Conservation (phyloP, 2,113 vertebrate species). For the Rhombomys opimus region DNA sequence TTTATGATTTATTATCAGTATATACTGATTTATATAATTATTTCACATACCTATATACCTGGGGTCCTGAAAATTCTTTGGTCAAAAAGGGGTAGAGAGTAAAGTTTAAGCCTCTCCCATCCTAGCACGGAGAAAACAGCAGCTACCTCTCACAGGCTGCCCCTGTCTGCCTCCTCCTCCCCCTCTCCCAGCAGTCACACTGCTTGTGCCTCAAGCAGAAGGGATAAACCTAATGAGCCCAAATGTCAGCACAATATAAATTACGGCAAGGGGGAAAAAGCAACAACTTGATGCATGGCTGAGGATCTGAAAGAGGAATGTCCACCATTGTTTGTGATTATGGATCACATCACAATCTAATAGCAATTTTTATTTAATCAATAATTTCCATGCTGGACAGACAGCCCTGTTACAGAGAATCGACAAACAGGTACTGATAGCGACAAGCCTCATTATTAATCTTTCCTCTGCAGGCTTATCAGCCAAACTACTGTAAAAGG, state of each 20-base stretch:
- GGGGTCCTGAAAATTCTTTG: not conserved
- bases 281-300: conserved; percentile 92
- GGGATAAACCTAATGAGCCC: conserved; percentile 86
- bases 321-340: conserved; percentile 91
- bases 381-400: conserved; percentile 99
- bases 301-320: conserved; percentile 88
- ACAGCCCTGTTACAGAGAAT: conserved; percentile 95
- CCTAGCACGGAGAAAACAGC: not conserved
- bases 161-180: not conserved
- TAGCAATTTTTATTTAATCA: conserved; percentile 99
- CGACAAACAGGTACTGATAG: conserved; percentile 98
- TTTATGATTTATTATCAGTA: not conserved
- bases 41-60: not conserved
- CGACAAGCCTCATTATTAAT: conserved; percentile 94
- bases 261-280: conserved; percentile 86
- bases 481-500: conserved; percentile 94
- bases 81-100: not conserved
- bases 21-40: not conserved
- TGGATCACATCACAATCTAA: conserved; percentile 96
- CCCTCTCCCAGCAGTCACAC: not conserved
- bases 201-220: conserved; percentile 77
- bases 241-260: conserved; percentile 91
- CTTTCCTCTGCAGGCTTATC: conserved; percentile 94
- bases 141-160: not conserved
- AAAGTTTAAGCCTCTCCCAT: not conserved